These are phyloP conservation scores for Empidonax traillii DNA, from an alignment of 2,113 vertebrate species.

Conservation along the genomic window DNA sequence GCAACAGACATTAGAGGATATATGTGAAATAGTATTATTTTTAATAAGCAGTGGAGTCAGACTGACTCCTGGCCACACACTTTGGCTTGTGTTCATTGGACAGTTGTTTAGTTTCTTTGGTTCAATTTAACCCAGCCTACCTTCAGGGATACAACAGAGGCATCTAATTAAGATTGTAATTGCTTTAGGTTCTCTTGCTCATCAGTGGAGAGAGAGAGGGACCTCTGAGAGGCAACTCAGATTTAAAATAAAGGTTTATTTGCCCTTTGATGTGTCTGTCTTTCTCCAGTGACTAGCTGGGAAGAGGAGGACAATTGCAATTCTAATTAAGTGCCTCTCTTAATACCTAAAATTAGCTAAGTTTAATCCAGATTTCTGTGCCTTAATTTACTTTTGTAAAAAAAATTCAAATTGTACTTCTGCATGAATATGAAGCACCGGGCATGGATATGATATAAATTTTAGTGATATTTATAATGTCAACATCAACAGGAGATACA, in stretches of 20 bases:
- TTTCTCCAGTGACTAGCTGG: not conserved
- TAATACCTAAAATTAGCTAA: not conserved
- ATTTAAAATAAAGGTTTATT: constrained; percentile 34
- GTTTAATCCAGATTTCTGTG: not conserved
- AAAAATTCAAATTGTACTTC: not conserved
- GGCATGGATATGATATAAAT: not conserved
- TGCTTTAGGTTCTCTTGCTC: not conserved
- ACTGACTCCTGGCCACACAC: not conserved
- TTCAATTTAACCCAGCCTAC: not conserved
- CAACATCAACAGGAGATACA: not conserved
- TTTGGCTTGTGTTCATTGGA: not conserved
- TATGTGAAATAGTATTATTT: not conserved
- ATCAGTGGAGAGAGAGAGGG: not conserved
- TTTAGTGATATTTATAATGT: not conserved
- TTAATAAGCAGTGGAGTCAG: not conserved
- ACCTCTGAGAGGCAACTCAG: not conserved
- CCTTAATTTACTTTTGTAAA: not conserved
- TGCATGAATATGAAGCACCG: not conserved
- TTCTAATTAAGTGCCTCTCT: not conserved
- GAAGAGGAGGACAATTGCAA: constrained; percentile 2
- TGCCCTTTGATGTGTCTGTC: not conserved
- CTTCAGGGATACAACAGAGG: not conserved
- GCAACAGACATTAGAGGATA: not conserved
- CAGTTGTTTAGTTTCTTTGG: not conserved
- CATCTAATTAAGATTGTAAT: not conserved